These are phyloP conservation scores for Canis aureus DNA, from an alignment of 2,113 vertebrate species.

Conservation along the genomic window DNA sequence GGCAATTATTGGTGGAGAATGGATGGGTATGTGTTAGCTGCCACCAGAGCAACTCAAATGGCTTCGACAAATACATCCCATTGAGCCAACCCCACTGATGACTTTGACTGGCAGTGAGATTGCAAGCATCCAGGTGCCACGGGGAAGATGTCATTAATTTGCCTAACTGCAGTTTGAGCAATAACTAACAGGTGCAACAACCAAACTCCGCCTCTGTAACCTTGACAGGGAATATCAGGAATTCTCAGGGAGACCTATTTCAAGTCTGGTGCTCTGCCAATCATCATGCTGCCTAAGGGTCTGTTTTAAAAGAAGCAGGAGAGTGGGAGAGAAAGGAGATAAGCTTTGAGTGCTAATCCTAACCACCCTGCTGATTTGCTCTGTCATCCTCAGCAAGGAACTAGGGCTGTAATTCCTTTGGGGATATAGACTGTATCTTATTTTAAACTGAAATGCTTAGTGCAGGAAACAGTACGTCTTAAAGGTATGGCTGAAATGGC, in stretches of 20 bases:
- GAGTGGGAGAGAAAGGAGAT: not conserved
- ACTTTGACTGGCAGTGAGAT: not conserved
- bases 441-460: not conserved
- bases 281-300: fast-evolving
- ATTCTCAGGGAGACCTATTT: not conserved
- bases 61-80: not conserved
- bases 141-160: slow-evolving; percentile 70
- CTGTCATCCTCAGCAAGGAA: not conserved
- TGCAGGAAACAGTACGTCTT: not conserved
- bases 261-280: not conserved
- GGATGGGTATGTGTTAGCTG: slow-evolving; percentile 44
- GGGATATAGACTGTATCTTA: not conserved
- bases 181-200: slow-evolving; percentile 60
- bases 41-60: not conserved
- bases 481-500: not conserved
- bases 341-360: not conserved
- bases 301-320: not conserved
- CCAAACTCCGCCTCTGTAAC: slow-evolving; percentile 22
- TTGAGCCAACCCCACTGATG: slow-evolving; percentile 30
- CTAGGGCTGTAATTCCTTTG: not conserved
- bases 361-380: fast-evolving
- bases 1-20: fast-evolving
- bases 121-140: slow-evolving; percentile 11
- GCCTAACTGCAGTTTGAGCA: slow-evolving; percentile 45
- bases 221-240: not conserved